These are phyloP conservation scores for Plecturocebus donacophilus DNA, from an alignment of 2,113 vertebrate genomes.

Conservation along the genomic window DNA sequence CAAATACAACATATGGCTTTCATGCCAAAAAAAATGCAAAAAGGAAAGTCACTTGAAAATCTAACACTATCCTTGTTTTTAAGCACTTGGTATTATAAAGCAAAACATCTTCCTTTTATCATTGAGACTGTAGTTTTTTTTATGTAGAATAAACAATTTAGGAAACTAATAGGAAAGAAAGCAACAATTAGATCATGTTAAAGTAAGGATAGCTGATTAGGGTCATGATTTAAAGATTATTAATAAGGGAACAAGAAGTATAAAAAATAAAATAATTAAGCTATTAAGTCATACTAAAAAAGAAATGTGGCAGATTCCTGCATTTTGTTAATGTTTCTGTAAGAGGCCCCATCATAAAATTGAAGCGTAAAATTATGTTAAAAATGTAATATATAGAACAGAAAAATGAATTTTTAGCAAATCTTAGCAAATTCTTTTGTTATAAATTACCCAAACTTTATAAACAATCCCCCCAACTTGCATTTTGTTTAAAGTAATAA, in stretches of 20 bases:
- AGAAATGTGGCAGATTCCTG: slow-evolving; percentile 51
- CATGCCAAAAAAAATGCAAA: background rate
- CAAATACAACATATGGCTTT: slow-evolving; percentile 48
- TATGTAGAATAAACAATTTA: slow-evolving; percentile 38
- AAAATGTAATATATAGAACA: slow-evolving; percentile 81
- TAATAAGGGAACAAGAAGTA: slow-evolving; percentile 34
- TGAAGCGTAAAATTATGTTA: slow-evolving; percentile 74
- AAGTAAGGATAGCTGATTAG: slow-evolving; percentile 55
- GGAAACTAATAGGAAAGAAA: slow-evolving; percentile 34
- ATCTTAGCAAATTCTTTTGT: slow-evolving; percentile 88
- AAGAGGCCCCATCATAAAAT: slow-evolving; percentile 73
- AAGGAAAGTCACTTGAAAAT: slow-evolving; percentile 37
- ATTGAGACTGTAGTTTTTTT: slow-evolving; percentile 19
- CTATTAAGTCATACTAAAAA: slow-evolving; percentile 53
- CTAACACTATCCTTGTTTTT: slow-evolving; percentile 38
- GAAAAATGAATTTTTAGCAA: slow-evolving; percentile 85
- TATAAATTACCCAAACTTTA: slow-evolving; percentile 91
- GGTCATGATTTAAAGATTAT: slow-evolving; percentile 69
- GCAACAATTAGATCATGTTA: slow-evolving; percentile 59
- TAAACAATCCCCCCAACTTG: slow-evolving; percentile 85
- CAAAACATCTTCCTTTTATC: slow-evolving; percentile 54
- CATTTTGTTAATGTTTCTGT: slow-evolving; percentile 73
- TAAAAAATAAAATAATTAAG: slow-evolving; percentile 49
- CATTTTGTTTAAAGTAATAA: slow-evolving; percentile 89
- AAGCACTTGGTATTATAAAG: slow-evolving; percentile 35